Conservation (phyloP, 2,888 invertebrate species). For the Synergus japonicus region DNA sequence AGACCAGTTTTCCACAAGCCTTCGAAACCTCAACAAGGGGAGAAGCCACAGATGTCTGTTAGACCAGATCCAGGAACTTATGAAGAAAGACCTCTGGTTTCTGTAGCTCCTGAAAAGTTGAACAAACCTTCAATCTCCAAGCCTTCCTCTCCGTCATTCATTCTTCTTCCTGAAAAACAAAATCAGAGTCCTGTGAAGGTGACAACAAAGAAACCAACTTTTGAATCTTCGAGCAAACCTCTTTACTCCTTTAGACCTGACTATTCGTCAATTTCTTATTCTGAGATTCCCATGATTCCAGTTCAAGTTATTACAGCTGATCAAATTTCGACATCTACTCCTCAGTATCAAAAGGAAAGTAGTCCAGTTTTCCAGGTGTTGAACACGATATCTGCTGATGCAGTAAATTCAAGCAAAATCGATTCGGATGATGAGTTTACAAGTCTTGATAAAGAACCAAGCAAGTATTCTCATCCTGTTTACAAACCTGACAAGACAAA, state of each 20-base stretch:
- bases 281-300: conserved; percentile 73
- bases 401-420: conserved; percentile 25
- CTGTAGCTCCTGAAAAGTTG: not conserved
- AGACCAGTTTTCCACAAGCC: conserved; percentile 14
- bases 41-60: not conserved
- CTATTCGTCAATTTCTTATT: conserved; percentile 54
- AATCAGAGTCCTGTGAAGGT: not conserved
- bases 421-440: not conserved
- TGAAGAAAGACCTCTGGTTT: not conserved
- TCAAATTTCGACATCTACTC: conserved; percentile 60
- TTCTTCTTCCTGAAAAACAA: not conserved
- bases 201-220: conserved; percentile 14
- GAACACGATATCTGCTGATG: conserved; percentile 65
- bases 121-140: not conserved
- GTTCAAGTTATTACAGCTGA: conserved; percentile 73
- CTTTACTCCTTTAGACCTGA: conserved; percentile 35
- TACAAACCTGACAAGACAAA: conserved; percentile 32
- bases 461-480: conserved; percentile 3
- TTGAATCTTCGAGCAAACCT: not conserved
- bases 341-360: conserved; percentile 56
- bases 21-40: not conserved
- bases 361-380: conserved; percentile 67
- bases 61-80: conserved; percentile 19
- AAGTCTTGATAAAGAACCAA: not conserved
- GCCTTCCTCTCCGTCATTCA: not conserved